Conservation (phyloP, 2,888 invertebrate genomes). For the Schrankia costaestrigalis region DNA sequence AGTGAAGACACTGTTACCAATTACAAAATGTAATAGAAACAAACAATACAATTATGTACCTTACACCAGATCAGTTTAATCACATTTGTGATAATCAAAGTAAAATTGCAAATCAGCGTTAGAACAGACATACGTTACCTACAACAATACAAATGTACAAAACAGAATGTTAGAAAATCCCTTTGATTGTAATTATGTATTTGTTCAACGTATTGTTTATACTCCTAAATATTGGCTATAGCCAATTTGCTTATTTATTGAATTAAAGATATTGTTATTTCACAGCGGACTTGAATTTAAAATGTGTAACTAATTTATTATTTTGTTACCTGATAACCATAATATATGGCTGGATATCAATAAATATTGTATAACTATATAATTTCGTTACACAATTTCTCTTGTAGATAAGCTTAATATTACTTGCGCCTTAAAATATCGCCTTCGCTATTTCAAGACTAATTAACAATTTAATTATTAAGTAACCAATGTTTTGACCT, state of each 20-base stretch:
- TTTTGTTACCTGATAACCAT: constrained; percentile 28
- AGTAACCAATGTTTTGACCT: too few species aligned
- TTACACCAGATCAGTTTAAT: constrained; percentile 32
- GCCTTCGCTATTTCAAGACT: constrained; percentile 2
- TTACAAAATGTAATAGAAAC: constrained; percentile 42
- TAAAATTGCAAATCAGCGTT: constrained; percentile 30
- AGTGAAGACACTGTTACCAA: constrained; percentile 61
- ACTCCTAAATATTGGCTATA: constrained; percentile 25
- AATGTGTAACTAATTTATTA: constrained; percentile 26
- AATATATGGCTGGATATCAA: constrained; percentile 10
- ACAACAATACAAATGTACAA: constrained; percentile 33
- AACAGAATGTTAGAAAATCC: constrained; percentile 22
- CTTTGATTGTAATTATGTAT: constrained; percentile 13
- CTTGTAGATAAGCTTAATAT: constrained; percentile 15
- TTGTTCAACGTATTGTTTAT: constrained; percentile 18
- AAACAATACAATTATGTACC: constrained; percentile 31
- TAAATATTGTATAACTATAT: constrained; percentile 10
- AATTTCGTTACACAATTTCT: constrained; percentile 10
- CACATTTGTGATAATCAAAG: constrained; percentile 38
- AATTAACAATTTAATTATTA: constrained; percentile 2
- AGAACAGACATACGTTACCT: constrained; percentile 30
- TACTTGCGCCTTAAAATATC: constrained; percentile 11
- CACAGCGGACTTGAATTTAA: constrained; percentile 17
- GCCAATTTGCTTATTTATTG: constrained; percentile 20
- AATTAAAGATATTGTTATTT: constrained; percentile 27